phyloP scores from a whole-genome alignment of 2,797 vertebrate species.

The Aphelocoma californica region DNA sequence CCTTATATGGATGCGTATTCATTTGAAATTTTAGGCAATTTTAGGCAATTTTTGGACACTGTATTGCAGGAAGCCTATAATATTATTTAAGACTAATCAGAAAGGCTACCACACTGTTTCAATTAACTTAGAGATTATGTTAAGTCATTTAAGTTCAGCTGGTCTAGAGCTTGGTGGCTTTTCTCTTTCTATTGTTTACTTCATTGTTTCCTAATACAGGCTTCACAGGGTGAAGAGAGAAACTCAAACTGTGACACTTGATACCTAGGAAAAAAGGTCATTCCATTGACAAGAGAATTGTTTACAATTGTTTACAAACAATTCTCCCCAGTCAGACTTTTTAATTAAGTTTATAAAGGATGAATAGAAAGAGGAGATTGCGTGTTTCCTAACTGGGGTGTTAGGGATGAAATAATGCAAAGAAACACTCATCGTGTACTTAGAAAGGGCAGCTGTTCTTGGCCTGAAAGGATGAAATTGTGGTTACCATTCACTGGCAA shows the following conservation, averaged over 20 bases:
- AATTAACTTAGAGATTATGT: not conserved
- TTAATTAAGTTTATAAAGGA: not conserved
- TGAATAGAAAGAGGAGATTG: not conserved
- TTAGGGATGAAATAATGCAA: not conserved
- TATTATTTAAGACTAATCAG: not conserved
- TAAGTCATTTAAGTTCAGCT: not conserved
- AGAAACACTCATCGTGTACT: not conserved
- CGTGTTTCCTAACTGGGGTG: not conserved
- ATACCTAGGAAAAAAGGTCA: not conserved
- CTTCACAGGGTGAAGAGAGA: conserved; percentile 23
- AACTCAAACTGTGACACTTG: conserved; percentile 15
- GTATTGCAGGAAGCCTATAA: not conserved
- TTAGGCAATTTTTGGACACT: not conserved
- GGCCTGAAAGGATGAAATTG: not conserved
- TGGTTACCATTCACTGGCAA: not conserved
- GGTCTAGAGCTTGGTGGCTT: not conserved
- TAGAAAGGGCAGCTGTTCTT: not conserved
- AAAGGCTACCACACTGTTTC: not conserved
- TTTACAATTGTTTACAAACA: conserved; percentile 28
- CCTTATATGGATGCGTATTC: not conserved
- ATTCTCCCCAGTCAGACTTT: not conserved
- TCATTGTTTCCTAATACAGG: not conserved
- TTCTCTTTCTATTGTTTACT: conserved; percentile 7
- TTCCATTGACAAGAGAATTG: not conserved
- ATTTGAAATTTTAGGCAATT: not conserved